Evolutionary conservation across 2,888 invertebrate species (phyloP).

Genomic region (Platycnemis pennipes): DNA sequence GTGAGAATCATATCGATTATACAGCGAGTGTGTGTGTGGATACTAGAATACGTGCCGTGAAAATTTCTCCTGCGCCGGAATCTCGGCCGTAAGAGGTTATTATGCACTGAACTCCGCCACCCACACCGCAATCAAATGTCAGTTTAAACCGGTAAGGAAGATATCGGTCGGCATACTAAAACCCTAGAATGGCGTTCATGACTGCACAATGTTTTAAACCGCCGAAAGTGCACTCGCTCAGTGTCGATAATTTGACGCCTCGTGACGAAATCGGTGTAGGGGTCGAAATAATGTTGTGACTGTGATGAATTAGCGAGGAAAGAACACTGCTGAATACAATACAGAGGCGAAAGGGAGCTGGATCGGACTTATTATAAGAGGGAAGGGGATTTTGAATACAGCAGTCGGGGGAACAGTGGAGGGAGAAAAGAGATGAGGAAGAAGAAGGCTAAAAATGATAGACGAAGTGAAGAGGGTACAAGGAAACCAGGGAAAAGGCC

Average conservation of each 20-base stretch:
- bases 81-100: not conserved
- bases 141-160: not conserved
- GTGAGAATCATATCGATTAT: conserved; percentile 1
- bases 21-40: no score
- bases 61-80: not conserved
- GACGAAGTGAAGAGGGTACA: no score
- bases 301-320: no score
- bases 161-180: not conserved
- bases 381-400: not conserved
- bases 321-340: no score
- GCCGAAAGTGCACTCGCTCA: not conserved
- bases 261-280: not conserved
- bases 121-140: not conserved
- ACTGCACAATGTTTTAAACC: not conserved
- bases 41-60: not conserved
- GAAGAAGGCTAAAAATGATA: not conserved
- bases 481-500: no score
- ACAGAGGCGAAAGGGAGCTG: not conserved
- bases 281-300: not conserved
- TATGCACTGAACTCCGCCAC: not conserved
- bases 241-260: no score
- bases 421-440: not conserved
- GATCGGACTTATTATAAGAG: not conserved
- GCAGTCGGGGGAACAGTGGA: not conserved
- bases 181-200: not conserved